Conservation (phyloP, 2,113 vertebrate genomes). For the Pachyramphus minor region DNA sequence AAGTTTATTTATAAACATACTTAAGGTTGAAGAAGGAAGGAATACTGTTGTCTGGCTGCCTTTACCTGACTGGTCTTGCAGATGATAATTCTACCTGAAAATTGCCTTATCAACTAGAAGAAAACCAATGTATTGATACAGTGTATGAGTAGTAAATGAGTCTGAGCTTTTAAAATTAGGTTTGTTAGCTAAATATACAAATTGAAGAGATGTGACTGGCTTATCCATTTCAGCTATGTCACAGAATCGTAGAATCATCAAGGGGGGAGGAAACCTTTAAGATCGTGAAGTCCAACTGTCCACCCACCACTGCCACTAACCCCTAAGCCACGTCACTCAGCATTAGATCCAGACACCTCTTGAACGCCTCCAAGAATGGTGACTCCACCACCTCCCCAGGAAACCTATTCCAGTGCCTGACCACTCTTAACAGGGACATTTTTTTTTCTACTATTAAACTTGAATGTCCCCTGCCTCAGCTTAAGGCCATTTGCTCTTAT, state of each 20-base stretch:
- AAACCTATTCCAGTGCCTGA: not conserved
- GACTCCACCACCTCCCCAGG: not conserved
- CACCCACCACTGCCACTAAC: not conserved
- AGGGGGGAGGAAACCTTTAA: not conserved
- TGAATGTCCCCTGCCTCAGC: not conserved
- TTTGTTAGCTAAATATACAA: not conserved
- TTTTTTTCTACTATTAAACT: not conserved
- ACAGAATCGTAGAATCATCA: not conserved
- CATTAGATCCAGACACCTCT: not conserved
- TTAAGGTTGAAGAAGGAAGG: not conserved
- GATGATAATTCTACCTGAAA: not conserved
- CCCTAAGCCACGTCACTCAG: not conserved
- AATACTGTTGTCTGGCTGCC: not conserved
- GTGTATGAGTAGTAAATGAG: not conserved
- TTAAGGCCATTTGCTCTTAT: not conserved
- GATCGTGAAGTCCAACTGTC: not conserved
- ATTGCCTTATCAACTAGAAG: not conserved
- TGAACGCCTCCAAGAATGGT: not conserved
- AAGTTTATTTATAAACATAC: not conserved
- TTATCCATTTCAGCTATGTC: not conserved
- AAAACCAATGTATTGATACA: not conserved
- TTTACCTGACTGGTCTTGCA: not conserved
- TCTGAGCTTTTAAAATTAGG: not conserved
- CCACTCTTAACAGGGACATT: not conserved
- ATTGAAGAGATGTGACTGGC: not conserved